Conservation (phyloP, 2,113 vertebrate species). For the Copsychus sechellarum region DNA sequence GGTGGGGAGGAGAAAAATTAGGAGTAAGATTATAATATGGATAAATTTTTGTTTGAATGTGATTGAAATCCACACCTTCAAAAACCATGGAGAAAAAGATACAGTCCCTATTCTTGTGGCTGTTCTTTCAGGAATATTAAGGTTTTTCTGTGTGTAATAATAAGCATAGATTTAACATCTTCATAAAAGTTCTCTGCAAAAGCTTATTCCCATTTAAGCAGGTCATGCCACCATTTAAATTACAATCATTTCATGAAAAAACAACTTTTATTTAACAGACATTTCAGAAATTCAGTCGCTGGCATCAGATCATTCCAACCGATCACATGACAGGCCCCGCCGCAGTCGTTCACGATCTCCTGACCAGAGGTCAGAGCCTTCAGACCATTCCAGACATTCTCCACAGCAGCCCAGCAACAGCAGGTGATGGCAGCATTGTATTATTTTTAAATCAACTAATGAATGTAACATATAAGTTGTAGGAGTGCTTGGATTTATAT, state of each 20-base stretch:
- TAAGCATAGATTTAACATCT: constrained; percentile 16
- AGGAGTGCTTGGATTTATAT: background rate
- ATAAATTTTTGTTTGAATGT: background rate
- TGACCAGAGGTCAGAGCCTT: constrained; percentile 93
- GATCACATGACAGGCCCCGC: constrained; percentile 90
- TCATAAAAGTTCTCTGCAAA: constrained; percentile 18
- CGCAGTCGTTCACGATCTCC: constrained; percentile 94
- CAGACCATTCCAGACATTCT: constrained; percentile 94
- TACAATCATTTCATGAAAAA: constrained; percentile 54
- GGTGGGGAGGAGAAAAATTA: background rate
- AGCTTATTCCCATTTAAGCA: constrained; percentile 46
- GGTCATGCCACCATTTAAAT: constrained; percentile 45
- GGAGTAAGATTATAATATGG: background rate
- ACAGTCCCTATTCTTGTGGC: background rate
- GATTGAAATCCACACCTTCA: background rate
- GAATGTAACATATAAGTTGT: background rate
- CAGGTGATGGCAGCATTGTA: constrained; percentile 80
- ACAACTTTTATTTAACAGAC: constrained; percentile 82
- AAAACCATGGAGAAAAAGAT: background rate
- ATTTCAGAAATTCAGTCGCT: constrained; percentile 99
- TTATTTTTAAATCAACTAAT: constrained; percentile 28
- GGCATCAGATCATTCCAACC: constrained; percentile 97
- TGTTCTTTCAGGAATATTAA: background rate
- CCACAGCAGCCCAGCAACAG: constrained; percentile 94
- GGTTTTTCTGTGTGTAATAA: background rate